Evolutionary conservation across 2,113 vertebrate genomes (phyloP).

Genomic region (Actinemys pallida): DNA sequence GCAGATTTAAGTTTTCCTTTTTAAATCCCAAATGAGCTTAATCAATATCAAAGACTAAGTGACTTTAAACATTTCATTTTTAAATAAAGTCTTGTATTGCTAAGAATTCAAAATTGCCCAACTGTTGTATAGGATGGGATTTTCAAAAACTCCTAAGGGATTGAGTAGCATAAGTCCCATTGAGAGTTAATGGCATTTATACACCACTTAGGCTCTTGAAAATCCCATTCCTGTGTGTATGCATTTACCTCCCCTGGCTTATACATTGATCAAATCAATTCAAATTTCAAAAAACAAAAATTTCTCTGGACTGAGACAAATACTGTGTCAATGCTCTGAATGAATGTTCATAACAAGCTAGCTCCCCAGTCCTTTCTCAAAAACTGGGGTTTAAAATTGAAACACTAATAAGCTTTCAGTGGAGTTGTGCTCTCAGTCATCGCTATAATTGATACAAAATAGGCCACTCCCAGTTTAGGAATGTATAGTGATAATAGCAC

Average conservation of each 20-base stretch:
- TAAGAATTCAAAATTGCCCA: neutral
- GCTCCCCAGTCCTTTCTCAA: neutral
- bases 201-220: neutral
- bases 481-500: conserved; percentile 47
- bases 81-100: neutral
- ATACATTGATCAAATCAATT: neutral
- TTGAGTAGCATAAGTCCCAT: neutral
- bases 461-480: neutral
- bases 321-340: neutral
- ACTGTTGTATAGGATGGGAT: neutral
- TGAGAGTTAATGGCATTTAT: neutral
- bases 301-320: neutral
- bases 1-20: neutral
- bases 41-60: neutral
- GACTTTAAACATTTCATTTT: neutral
- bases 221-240: neutral
- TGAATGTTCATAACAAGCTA: neutral
- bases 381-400: neutral
- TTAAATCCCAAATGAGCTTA: neutral
- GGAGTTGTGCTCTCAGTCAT: neutral
- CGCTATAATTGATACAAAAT: neutral
- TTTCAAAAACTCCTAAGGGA: neutral
- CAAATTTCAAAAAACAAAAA: neutral
- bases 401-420: neutral
- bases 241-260: neutral